These are phyloP conservation scores for Cryptus armator DNA, from an alignment of 2,888 invertebrate genomes.

Conservation along the genomic window DNA sequence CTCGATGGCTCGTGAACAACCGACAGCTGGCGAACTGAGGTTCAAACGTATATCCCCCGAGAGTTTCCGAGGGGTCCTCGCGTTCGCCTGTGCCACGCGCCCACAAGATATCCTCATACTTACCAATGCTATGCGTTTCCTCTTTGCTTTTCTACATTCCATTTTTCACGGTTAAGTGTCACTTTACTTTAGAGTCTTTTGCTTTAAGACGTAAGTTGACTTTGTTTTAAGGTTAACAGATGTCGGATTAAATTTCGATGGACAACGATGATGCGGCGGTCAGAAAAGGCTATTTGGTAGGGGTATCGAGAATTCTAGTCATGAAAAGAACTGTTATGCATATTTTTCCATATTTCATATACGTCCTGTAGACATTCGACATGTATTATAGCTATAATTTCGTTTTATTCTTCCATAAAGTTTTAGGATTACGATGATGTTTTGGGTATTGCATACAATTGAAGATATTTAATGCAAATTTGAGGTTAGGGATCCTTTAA, in stretches of 20 bases:
- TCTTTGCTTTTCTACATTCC: slow-evolving; percentile 16
- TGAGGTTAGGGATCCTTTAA: neutral
- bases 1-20: slow-evolving; percentile 42
- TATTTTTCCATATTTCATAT: too few species aligned
- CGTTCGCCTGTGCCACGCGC: slow-evolving; percentile 54
- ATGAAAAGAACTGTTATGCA: too few species aligned
- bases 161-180: slow-evolving; percentile 18
- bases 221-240: neutral
- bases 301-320: too few species aligned
- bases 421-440: too few species aligned
- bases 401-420: too few species aligned
- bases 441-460: neutral
- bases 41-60: slow-evolving; percentile 35
- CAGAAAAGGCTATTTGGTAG: too few species aligned
- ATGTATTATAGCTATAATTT: too few species aligned
- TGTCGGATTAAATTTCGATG: neutral
- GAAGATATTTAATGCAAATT: neutral
- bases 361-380: too few species aligned
- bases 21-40: slow-evolving; percentile 47
- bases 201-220: neutral
- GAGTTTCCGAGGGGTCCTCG: slow-evolving; percentile 39
- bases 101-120: slow-evolving; percentile 43
- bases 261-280: neutral
- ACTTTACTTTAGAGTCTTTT: neutral
- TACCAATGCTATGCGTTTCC: slow-evolving; percentile 16